phyloP scores from a whole-genome alignment of 2,113 vertebrate species.

The Lanius collurio region DNA sequence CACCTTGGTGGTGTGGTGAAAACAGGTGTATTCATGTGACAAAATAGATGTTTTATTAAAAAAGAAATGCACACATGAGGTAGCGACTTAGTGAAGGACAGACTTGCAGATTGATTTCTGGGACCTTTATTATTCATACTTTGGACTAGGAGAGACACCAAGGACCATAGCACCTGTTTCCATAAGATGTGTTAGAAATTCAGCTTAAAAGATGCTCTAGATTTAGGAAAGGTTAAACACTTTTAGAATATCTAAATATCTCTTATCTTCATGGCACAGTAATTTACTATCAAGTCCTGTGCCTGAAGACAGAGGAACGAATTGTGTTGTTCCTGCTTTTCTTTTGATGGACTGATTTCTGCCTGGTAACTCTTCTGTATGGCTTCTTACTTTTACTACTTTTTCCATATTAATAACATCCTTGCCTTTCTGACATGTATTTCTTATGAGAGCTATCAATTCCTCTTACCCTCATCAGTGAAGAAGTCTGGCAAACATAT shows the following conservation, averaged over 20 bases:
- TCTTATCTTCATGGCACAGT: background rate
- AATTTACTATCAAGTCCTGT: background rate
- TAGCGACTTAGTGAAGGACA: background rate
- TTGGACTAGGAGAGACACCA: background rate
- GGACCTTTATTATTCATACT: background rate
- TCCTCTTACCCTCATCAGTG: background rate
- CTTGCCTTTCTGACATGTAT: background rate
- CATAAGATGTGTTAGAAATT: background rate
- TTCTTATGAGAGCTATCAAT: constrained; percentile 27
- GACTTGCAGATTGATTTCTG: background rate
- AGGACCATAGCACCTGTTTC: background rate
- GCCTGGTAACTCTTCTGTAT: background rate
- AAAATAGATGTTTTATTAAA: background rate
- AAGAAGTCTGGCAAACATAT: background rate
- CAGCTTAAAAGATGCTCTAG: background rate
- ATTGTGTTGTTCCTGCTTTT: background rate
- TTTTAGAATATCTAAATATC: background rate
- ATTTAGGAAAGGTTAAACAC: background rate
- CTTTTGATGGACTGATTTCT: background rate
- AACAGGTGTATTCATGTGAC: background rate
- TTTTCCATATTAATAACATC: constrained; percentile 21
- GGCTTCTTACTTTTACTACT: background rate
- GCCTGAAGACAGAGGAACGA: background rate
- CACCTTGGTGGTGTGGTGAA: background rate
- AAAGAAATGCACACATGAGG: background rate